Base-by-base conservation (phyloP, 2,888 invertebrate genomes). In the Pollenia angustigena region DNA sequence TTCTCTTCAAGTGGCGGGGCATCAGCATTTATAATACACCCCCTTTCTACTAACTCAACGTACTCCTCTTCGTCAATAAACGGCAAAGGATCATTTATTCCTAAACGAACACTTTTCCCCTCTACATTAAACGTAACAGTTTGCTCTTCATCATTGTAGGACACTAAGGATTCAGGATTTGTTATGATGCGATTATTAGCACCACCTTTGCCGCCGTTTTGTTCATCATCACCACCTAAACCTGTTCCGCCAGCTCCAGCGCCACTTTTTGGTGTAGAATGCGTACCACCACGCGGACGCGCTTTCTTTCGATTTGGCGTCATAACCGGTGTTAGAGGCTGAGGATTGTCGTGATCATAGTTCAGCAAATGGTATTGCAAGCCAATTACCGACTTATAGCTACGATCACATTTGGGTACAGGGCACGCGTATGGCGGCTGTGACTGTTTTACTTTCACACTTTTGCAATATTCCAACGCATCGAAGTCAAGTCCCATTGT, bases 91-190 rank as follows among this genome's bases (percentile, higher is more conserved):
- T 97, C 96, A 83, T 95, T 94, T 56, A 95, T 95, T 0, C 95
- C 94, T 82, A 95, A 94, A 83, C 96, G 95, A 81, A 96, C 95
- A 80, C 96, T 95, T 92, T 96, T 95, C 0, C 97, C 97, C 92
- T 97, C 96, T n/a, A 97, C 94, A 91, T 98, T 97, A 91, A 98
- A 96, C 92, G 97, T 97, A 0, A 98, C 97, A 88, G 97, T 95
- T 94, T 96, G 96, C 91, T 97, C 97, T 3, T 97, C 96, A 91
- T 97, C 97, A 46, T 97, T 97, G 91, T 97, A 97, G 14, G 97
- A 96, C 71, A 98, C 94, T 81, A 92, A 72, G 0, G 92, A 90
- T 74, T 92, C 92, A 0, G 92, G 92, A 89, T 91, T 92, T 6
- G 89, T 85, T 18, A 88, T 88, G 16, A 62, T 60, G 7, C 88